phyloP scores from a whole-genome alignment of 2,888 invertebrate species.

The Panzeria rudis region DNA sequence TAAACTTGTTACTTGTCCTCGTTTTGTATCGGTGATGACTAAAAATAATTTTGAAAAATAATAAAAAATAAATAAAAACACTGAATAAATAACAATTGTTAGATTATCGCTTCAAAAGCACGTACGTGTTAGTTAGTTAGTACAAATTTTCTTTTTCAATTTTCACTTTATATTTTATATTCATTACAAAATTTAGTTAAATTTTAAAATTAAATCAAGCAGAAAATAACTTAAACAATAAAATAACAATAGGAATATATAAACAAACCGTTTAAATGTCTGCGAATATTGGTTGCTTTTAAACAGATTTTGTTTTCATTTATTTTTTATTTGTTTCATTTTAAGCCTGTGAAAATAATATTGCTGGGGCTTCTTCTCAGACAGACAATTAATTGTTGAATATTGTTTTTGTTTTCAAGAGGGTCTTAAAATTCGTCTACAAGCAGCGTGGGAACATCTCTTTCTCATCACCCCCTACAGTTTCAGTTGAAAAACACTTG shows the following conservation, averaged over 20 bases:
- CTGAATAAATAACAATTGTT: not conserved
- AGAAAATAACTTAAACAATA: slow-evolving; percentile 31
- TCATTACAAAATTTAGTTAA: not conserved
- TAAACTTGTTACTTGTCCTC: slow-evolving; percentile 35
- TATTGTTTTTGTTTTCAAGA: slow-evolving; percentile 25
- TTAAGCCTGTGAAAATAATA: slow-evolving; percentile 41
- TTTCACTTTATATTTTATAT: not conserved
- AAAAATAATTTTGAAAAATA: slow-evolving; percentile 13
- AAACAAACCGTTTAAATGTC: slow-evolving; percentile 60
- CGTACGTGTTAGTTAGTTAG: too few species aligned
- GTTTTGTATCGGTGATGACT: slow-evolving; percentile 42
- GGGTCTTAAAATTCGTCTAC: not conserved
- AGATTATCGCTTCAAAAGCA: not conserved
- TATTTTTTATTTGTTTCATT: not conserved
- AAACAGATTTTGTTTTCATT: slow-evolving; percentile 32
- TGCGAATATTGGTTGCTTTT: slow-evolving; percentile 27
- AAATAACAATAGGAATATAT: slow-evolving; percentile 24
- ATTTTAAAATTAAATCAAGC: slow-evolving; percentile 45
- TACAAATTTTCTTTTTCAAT: not conserved
- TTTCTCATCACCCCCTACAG: slow-evolving; percentile 57
- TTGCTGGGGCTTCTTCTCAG: slow-evolving; percentile 19
- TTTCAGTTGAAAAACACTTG: slow-evolving; percentile 46
- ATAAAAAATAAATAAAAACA: not conserved
- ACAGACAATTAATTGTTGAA: slow-evolving; percentile 40
- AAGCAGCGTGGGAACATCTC: slow-evolving; percentile 63